Conservation (phyloP, 2,888 invertebrate species). For the Hedya salicella region DNA sequence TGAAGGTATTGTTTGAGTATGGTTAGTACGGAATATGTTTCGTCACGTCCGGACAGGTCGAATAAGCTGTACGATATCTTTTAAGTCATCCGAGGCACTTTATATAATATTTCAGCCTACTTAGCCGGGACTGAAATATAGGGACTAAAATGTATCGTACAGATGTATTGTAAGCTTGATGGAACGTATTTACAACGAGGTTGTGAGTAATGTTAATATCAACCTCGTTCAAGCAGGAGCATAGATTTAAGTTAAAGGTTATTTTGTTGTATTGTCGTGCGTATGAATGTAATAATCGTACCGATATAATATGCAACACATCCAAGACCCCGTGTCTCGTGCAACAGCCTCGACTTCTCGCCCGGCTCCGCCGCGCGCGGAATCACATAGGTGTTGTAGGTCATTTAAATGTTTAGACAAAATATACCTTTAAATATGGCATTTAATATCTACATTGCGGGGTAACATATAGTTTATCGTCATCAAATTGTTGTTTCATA, state of each 20-base stretch:
- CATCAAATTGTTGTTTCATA: conserved; percentile 47
- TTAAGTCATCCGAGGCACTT: conserved; percentile 9
- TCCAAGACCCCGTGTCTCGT: conserved; percentile 51
- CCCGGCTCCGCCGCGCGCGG: conserved; percentile 44
- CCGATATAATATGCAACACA: conserved; percentile 38
- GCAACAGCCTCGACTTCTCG: conserved; percentile 70
- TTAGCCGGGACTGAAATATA: not conserved
- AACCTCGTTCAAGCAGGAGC: conserved; percentile 51
- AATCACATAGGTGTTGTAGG: conserved; percentile 50
- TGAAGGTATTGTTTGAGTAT: conserved; percentile 18
- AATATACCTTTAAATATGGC: conserved; percentile 2
- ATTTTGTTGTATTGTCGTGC: conserved; percentile 62
- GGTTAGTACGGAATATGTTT: conserved; percentile 17
- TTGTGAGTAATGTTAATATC: conserved; percentile 50
- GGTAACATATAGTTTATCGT: conserved; percentile 45
- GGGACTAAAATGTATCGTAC: conserved; percentile 22
- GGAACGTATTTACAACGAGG: conserved; percentile 47
- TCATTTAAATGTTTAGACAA: conserved; percentile 34
- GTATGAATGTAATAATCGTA: conserved; percentile 46
- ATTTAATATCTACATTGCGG: conserved; percentile 32
- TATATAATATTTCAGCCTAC: not conserved
- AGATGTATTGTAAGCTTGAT: conserved; percentile 33
- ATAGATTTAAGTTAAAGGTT: conserved; percentile 61
- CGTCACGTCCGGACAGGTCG: conserved; percentile 25
- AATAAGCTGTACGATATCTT: conserved; percentile 22